phyloP scores from a whole-genome alignment of 1,140 invertebrate species.

The Tetranychus cinnabarinus region DNA sequence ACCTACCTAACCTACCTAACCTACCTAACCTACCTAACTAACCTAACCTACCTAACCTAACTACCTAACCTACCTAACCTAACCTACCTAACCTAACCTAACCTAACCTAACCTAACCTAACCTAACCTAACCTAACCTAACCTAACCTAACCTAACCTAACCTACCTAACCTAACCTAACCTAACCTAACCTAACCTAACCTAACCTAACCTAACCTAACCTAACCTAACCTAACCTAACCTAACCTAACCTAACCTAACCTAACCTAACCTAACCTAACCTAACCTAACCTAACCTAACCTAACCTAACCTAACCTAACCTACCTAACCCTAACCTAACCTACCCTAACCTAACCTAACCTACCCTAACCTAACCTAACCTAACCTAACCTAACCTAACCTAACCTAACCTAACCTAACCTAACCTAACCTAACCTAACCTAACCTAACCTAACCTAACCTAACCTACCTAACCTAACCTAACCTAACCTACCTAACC shows the following conservation, averaged over 20 bases:
- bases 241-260: slow-evolving; percentile 11
- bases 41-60: slow-evolving; percentile 15
- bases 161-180: slow-evolving; percentile 15
- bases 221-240: neutral
- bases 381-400: slow-evolving; percentile 15
- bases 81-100: slow-evolving; percentile 15
- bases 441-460: slow-evolving; percentile 18
- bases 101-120: neutral
- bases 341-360: no score
- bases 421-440: slow-evolving; percentile 20
- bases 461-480: no score
- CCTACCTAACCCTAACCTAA: no score
- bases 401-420: slow-evolving; percentile 20
- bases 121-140: slow-evolving; percentile 2
- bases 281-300: slow-evolving; percentile 12
- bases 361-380: no score
- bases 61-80: slow-evolving; percentile 5
- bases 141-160: slow-evolving; percentile 12
- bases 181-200: slow-evolving; percentile 16
- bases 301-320: slow-evolving; percentile 11
- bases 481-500: no score
- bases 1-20: slow-evolving; percentile 11
- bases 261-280: slow-evolving; percentile 11
- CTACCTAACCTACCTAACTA: slow-evolving; percentile 13
- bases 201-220: slow-evolving; percentile 14